A percentile compares a stretch with the other conserved stretches of the same genome.
These are phyloP conservation scores for Phaonia tiefii DNA, from an alignment of 2,888 invertebrate species.

Conservation along the genomic window DNA sequence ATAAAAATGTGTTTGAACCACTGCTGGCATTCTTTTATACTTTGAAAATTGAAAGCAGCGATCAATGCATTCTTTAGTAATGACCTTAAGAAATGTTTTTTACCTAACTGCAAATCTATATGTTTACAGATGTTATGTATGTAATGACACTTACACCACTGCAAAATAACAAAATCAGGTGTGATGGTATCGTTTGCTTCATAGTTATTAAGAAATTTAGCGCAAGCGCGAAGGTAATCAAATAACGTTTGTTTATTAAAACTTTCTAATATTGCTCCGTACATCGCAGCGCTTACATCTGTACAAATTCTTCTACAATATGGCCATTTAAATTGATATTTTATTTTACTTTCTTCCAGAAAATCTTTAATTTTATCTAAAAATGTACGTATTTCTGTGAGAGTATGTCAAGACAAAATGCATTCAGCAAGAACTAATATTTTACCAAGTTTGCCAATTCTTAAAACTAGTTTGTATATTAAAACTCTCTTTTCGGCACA, in stretches of 20 bases:
- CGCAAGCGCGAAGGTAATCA: constrained; percentile 12
- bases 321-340: constrained; percentile 13
- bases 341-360: background rate
- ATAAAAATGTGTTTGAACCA: constrained; percentile 38
- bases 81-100: constrained; percentile 15
- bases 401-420: background rate
- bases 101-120: constrained; percentile 8
- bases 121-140: constrained; percentile 7
- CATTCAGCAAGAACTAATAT: background rate
- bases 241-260: constrained; percentile 15
- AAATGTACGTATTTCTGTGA: too few relatives aligned
- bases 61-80: constrained; percentile 31
- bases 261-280: constrained; percentile 15
- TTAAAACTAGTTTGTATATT: too few relatives aligned
- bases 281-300: constrained; percentile 20
- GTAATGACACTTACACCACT: constrained; percentile 30
- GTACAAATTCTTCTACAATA: background rate
- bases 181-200: too few relatives aligned
- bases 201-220: background rate
- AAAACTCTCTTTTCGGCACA: too few relatives aligned
- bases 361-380: background rate
- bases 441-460: too few relatives aligned
- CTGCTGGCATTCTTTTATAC: constrained; percentile 10
- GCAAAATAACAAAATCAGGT: background rate
- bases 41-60: constrained; percentile 7